These are phyloP conservation scores for Atrina japonica DNA, from an alignment of 2,888 invertebrate genomes.

Conservation along the genomic window DNA sequence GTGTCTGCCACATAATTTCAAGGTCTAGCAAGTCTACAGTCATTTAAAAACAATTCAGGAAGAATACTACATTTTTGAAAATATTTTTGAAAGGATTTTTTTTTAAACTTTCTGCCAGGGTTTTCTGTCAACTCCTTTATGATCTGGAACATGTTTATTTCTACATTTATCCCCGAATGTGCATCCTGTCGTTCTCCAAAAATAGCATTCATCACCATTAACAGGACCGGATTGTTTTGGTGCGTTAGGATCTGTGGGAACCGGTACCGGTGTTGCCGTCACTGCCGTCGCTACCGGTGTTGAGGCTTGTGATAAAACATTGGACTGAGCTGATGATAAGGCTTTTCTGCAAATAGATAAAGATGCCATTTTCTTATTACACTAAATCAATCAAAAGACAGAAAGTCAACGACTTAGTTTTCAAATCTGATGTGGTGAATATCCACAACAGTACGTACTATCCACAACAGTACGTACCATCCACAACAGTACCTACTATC, in stretches of 20 bases:
- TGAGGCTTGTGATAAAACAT: no score
- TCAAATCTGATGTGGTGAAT: background rate
- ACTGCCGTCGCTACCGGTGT: background rate
- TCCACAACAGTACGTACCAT: no score
- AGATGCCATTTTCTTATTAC: background rate
- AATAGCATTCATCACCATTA: conserved; percentile 82
- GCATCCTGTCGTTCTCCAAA: conserved; percentile 82
- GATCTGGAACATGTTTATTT: conserved; percentile 79
- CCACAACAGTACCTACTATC: no score
- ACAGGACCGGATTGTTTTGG: conserved; percentile 79
- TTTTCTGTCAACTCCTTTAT: conserved; percentile 81
- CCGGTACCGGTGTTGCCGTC: background rate
- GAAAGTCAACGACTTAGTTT: background rate
- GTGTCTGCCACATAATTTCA: no score
- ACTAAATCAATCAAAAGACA: background rate
- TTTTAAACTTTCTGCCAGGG: conserved; percentile 78
- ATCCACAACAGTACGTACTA: no score
- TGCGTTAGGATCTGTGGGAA: conserved; percentile 29
- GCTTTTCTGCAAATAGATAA: conserved; percentile 30
- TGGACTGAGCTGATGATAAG: conserved; percentile 1
- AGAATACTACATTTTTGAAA: no score
- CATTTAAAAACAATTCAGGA: no score
- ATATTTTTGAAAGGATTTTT: no score
- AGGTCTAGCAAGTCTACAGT: no score
- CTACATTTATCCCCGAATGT: conserved; percentile 80